Conservation (phyloP, 2,888 invertebrate genomes). For the Scaptomyza flava region DNA sequence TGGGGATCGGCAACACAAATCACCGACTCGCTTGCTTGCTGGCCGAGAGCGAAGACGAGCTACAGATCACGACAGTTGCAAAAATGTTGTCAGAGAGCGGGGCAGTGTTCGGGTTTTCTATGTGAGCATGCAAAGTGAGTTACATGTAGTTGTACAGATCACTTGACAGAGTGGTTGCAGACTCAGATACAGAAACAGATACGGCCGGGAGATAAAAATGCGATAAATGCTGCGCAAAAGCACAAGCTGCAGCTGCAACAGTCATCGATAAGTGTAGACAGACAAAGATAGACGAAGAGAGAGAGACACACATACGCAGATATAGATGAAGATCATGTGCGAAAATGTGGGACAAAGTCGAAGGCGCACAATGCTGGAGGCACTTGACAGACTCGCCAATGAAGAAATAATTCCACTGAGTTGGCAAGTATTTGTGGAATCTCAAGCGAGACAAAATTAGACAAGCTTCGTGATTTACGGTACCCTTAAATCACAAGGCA, state of each 20-base stretch:
- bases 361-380: slow-evolving; percentile 52
- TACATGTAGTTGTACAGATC: slow-evolving; percentile 17
- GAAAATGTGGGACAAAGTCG: slow-evolving; percentile 49
- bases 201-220: slow-evolving; percentile 32
- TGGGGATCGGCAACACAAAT: slow-evolving; percentile 63
- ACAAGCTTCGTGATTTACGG: slow-evolving; percentile 84
- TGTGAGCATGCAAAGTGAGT: slow-evolving; percentile 36
- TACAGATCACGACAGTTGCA: slow-evolving; percentile 36
- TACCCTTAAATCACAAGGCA: slow-evolving; percentile 81
- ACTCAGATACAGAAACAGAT: slow-evolving; percentile 25
- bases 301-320: slow-evolving; percentile 8
- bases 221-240: slow-evolving; percentile 38
- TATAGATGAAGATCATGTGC: slow-evolving; percentile 49
- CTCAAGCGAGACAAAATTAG: slow-evolving; percentile 81
- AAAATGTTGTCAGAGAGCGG: slow-evolving; percentile 15
- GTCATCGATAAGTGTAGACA: slow-evolving; percentile 57
- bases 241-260: slow-evolving; percentile 33
- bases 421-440: slow-evolving; percentile 82
- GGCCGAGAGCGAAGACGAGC: slow-evolving; percentile 3
- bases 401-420: slow-evolving; percentile 81
- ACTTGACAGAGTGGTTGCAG: slow-evolving; percentile 20
- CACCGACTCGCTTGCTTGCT: slow-evolving; percentile 28
- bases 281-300: slow-evolving; percentile 7
- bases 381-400: slow-evolving; percentile 68
- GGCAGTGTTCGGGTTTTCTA: slow-evolving; percentile 2